Base-by-base conservation (phyloP, 1,140 invertebrate species). In the Hesperophylax magnus region DNA sequence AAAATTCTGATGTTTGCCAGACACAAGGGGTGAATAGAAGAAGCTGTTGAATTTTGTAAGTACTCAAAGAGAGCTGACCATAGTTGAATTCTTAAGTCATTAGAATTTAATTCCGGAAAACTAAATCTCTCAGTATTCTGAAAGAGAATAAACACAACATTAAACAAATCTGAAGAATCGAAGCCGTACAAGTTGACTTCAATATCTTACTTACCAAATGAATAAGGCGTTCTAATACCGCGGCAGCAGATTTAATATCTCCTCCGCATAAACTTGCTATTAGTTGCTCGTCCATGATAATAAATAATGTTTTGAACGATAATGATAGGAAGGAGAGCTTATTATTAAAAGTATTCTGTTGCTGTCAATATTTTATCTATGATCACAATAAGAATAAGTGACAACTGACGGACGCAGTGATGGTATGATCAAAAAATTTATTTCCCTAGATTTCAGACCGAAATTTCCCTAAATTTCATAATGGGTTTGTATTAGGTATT, bases 51-150 rank as follows among this genome's bases (percentile, higher is more conserved):
- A 47, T 87, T 86, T 77, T 89, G 86, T 18, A 90, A 83, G 78
- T 86, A 86, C 75, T 89, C 85, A 84, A 90, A 89, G 58, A 90
- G 79, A 18, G 87, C 85, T n/a, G 88, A 86, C 89, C 89, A 90
- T 27, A 90, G 77, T 6, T 86, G 82, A 60, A 87, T 84, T 82
- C 88, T 81, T 67, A 85, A 85, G 78, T 86, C 88, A 76, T 87
- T 86, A 39, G 85, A 81, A 76, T 84, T 82, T 71, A 90, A 83
- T 85, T 85, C 84, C 7, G 87, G 86, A 86, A 90, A 90, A 34
- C 82, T 82, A 81, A 89, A 90, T 8, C 82, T 82, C 79, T 86
- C 86, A 83, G 86, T 86, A 86, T 89, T 90, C 89, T 90, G 85
- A 69, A 90, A 88, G 27, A 11, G 2, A 80, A 72, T 52, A n/a